Evolutionary conservation across 2,797 vertebrate species (phyloP).

Genomic region (Karalla daura): DNA sequence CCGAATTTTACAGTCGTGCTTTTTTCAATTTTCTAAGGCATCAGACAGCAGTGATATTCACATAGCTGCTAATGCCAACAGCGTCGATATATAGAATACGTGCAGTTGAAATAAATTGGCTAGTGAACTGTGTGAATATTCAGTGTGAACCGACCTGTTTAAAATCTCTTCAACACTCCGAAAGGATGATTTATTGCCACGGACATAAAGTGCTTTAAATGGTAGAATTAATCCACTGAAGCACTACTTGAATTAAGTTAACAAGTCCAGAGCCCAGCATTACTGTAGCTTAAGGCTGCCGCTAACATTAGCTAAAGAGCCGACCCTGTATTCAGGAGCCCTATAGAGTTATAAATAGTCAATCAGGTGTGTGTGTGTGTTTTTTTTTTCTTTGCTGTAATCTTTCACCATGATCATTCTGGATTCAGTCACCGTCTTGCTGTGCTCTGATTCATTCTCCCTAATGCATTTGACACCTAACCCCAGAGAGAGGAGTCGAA

Average conservation of each 20-base stretch:
- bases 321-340: background rate
- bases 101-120: background rate
- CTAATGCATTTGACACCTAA: slow-evolving; percentile 43
- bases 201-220: background rate
- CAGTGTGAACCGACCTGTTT: background rate
- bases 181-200: background rate
- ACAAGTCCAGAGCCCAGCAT: slow-evolving; percentile 1
- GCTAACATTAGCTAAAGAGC: slow-evolving; percentile 3
- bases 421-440: slow-evolving; percentile 8
- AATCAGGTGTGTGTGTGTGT: too few species aligned
- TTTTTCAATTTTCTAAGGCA: background rate
- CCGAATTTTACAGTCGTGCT: background rate
- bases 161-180: background rate
- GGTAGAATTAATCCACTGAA: background rate
- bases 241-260: background rate
- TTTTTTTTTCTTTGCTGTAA: too few species aligned
- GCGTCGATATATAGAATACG: background rate
- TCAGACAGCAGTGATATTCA: background rate
- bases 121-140: background rate
- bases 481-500: slow-evolving; percentile 44
- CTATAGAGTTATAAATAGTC: slow-evolving; percentile 6
- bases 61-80: background rate
- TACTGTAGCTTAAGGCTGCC: slow-evolving; percentile 8
- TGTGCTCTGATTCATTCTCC: slow-evolving; percentile 38
- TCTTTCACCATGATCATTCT: slow-evolving; percentile 12